Evolutionary conservation across 2,113 vertebrate species (phyloP), one percentile per base, ranked within the genome.

Genomic region (Aleadryas rufinucha): DNA sequence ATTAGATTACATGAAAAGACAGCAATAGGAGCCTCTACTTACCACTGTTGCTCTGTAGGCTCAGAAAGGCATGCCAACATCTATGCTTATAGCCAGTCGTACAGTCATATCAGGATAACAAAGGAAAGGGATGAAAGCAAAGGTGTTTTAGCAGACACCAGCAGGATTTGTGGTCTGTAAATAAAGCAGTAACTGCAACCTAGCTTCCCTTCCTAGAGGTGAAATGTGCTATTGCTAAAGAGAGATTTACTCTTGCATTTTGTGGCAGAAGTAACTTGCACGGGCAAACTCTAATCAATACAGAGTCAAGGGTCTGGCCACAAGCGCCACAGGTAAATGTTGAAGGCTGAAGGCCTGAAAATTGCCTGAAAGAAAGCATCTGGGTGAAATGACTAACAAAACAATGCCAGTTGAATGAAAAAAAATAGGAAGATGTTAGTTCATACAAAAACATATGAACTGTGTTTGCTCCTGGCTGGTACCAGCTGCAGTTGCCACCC

Each of bases 221-320:
- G 42, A 89, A 77, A 87, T 59, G 47, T 70, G 42, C 26, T 86
- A 26, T 26, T 78, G 75, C 41, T 75, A 18, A 60, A 83, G 28
- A 80, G 33, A 85, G n/a, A 66, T 84, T 81, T 82, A 61, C 39
- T 61, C 93, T 50, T 41, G 35, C 41, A 61, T 79, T 96, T 75
- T 66, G 57, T n/a, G 41, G 54, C 79, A 93, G 77, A 86, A 90
- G 54, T 66, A 85, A 88, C 87, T 66, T 89, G 59, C 66, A 60
- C 1, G 0, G 20, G 37, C 50, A 42, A 84, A 64, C 81, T 80
- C 81, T 37, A 85, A 59, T 44, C 19, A 1, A n/a, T 53, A 56
- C 11, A 42, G 27, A 85, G 57, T 64, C 22, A 65, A 50, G 50
- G 23, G n/a, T 50, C 74, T 82, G 50, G 42, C 61, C 41, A 78